Base-by-base conservation (phyloP, 2,113 vertebrate genomes). In the Chinchilla lanigera region DNA sequence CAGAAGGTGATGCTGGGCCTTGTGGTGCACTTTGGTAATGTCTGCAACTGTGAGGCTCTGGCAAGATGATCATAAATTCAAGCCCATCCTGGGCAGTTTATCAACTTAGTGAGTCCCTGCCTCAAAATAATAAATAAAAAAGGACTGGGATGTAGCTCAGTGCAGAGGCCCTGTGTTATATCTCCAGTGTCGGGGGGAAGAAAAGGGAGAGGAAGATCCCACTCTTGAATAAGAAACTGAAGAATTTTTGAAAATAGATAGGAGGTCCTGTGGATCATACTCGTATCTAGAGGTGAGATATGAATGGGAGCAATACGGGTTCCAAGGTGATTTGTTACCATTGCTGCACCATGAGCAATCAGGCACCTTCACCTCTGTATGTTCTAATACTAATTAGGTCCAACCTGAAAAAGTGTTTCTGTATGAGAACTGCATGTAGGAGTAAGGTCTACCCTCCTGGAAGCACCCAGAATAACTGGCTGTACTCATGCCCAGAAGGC, bases 201-300 rank as follows among this genome's bases (percentile, higher is more conserved):
- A 28, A 28, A 28, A 14, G 26, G 12, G 44, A 44, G 13, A 26
- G 26, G 75, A 41, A 35, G 17, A 96, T 69, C 35, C 35, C 33
- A 92, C 41, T 89, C 60, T 89, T 17, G 54, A 87, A 87, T 90
- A 8, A 81, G 56, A 89, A 93, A 87, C 69, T 65, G 22, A 86
- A 61, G 60, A 86, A 86, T 92, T 94, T 92, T 73, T 92, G 86
- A 86, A 92, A 90, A 33, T 67, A 28, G 65, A 83, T 58, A 77
- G 52, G 22, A 50, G 19, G 47, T 65, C 3, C n/a, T 84, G 24
- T 92, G 33, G 50, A 4, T 94, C 65, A 86, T 35, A 28, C 35
- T 96, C 26, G 44, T 38, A 44, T 83, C 35, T 81, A 95, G 65
- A 95, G 24, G 28, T 78, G 30, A 52, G 56, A 60, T 88, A 22